phyloP scores from a whole-genome alignment of 2,113 vertebrate species.

The Mystacornis crossleyi region DNA sequence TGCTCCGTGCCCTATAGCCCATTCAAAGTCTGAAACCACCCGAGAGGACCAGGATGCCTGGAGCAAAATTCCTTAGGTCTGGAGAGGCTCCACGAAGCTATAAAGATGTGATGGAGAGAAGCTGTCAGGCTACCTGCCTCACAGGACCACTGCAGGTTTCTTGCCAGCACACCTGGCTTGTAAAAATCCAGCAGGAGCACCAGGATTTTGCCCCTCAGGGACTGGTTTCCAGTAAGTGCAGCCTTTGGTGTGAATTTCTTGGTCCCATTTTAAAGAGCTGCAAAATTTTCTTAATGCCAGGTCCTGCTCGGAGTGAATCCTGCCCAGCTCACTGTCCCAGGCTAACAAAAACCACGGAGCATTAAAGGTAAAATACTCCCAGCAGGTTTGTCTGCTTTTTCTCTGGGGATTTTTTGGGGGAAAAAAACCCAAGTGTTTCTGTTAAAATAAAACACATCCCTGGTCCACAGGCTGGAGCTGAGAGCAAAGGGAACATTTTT shows the following conservation, averaged over 20 bases:
- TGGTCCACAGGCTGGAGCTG: neutral
- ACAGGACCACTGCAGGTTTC: neutral
- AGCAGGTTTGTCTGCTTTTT: neutral
- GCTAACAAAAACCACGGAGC: accelerated
- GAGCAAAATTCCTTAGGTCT: neutral
- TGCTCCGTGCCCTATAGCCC: neutral
- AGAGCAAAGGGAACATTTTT: slow-evolving; percentile 53
- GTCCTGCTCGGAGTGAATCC: neutral
- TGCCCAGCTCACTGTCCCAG: neutral
- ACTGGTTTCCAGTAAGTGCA: slow-evolving; percentile 34
- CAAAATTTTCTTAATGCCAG: neutral
- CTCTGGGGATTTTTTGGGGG: neutral
- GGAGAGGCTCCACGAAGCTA: neutral
- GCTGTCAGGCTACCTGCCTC: slow-evolving; percentile 11
- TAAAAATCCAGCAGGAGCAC: slow-evolving; percentile 31
- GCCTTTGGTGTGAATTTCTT: neutral
- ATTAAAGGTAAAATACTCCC: neutral
- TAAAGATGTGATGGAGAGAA: slow-evolving; percentile 37
- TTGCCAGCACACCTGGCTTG: slow-evolving; percentile 50
- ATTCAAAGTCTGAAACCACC: neutral
- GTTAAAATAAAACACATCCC: neutral
- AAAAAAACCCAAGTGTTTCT: neutral
- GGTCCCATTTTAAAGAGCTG: neutral
- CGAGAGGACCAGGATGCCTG: neutral
- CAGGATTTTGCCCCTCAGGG: neutral